These are phyloP conservation scores for Porites cylindrica DNA, from an alignment of 92 coral and sea anemone species.

Conservation along the genomic window DNA sequence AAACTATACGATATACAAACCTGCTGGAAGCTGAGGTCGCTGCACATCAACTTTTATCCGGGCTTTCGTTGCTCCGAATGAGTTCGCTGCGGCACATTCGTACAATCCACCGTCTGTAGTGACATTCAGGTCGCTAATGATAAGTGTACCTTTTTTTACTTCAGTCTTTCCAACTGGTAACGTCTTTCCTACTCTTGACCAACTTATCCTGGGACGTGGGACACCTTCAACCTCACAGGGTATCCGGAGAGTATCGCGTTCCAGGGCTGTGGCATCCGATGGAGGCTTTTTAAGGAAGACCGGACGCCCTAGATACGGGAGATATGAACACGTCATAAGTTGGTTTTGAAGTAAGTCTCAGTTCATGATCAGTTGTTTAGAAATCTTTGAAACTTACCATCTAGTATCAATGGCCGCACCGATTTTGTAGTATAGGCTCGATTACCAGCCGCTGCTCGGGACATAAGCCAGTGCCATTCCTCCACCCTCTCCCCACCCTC, in stretches of 20 bases:
- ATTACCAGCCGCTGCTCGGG: too few species aligned
- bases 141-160: background rate
- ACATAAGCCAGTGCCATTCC: too few species aligned
- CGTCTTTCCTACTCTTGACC: slow-evolving; percentile 5
- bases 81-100: slow-evolving; percentile 3
- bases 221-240: background rate
- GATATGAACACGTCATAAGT: background rate
- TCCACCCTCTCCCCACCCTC: too few species aligned
- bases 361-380: too few species aligned
- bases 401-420: too few species aligned
- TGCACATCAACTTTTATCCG: background rate
- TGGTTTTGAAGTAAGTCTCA: background rate
- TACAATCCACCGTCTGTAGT: slow-evolving; percentile 13
- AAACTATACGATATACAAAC: background rate
- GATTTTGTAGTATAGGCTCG: too few species aligned
- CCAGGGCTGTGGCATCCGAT: background rate
- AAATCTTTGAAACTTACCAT: too few species aligned
- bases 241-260: background rate
- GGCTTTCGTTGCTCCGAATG: background rate
- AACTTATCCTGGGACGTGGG: background rate
- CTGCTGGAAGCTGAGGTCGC: background rate
- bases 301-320: background rate
- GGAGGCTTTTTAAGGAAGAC: background rate
- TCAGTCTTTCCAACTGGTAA: slow-evolving; percentile 10
- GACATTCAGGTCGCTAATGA: background rate